Percentiles rank a stretch among this genome's conserved stretches.
phyloP scores from a whole-genome alignment of 2,113 vertebrate species.

The Eira barbara region DNA sequence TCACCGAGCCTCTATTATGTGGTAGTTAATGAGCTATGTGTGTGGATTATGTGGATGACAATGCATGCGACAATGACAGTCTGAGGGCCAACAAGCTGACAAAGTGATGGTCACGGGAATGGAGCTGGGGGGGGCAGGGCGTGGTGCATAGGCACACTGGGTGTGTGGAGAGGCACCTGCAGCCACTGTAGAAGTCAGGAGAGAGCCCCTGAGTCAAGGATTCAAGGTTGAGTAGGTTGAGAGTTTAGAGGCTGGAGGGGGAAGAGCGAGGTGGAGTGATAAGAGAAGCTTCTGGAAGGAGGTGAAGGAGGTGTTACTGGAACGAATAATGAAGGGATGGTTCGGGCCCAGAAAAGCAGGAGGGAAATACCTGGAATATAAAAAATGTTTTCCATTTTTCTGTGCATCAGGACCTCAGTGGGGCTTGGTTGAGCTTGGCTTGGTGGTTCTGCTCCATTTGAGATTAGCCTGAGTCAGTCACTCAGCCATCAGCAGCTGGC shows the following conservation, averaged over 20 bases:
- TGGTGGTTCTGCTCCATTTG: neutral
- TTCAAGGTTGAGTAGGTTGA: neutral
- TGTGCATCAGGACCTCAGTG: neutral
- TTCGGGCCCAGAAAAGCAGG: neutral
- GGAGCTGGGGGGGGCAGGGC: too few species aligned
- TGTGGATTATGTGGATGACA: neutral
- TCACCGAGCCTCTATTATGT: neutral
- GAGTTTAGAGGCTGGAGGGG: neutral
- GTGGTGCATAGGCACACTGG: neutral
- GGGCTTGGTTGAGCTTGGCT: neutral
- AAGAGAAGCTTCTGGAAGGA: neutral
- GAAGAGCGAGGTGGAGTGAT: neutral
- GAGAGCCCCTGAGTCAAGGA: neutral
- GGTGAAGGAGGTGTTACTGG: neutral
- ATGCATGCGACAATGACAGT: neutral
- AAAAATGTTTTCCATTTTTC: neutral
- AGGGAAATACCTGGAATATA: neutral
- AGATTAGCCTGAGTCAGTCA: neutral
- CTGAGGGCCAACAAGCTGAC: neutral
- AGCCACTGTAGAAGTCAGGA: neutral
- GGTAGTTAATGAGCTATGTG: neutral
- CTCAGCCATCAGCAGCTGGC: neutral
- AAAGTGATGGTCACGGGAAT: neutral
- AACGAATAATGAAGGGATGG: neutral
- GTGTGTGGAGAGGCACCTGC: neutral